A percentile compares a stretch with the other conserved stretches of the same genome.
Conservation (phyloP, 2,797 vertebrate genomes). For the Chlorospingus semifuscus region DNA sequence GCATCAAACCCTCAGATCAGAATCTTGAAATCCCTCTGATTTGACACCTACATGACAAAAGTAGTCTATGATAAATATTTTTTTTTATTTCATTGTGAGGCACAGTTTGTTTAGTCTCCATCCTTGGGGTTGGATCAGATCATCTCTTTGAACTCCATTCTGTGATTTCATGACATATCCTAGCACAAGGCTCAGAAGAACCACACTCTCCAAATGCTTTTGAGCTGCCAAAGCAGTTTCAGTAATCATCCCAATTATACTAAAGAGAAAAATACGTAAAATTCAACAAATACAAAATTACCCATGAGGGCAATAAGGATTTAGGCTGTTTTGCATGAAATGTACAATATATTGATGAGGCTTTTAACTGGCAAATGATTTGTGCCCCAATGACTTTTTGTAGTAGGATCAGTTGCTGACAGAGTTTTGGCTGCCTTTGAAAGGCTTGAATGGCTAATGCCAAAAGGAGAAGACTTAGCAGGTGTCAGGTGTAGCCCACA, state of each 20-base stretch:
- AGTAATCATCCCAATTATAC: neutral
- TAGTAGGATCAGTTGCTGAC: neutral
- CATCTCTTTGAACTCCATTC: neutral
- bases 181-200: neutral
- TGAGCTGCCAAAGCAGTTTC: neutral
- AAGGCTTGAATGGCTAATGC: neutral
- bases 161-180: neutral
- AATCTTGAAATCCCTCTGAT: neutral
- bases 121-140: neutral
- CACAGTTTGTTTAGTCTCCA: neutral
- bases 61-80: neutral
- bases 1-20: neutral
- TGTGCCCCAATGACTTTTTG: neutral
- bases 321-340: neutral
- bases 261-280: neutral
- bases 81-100: neutral
- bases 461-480: neutral
- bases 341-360: accelerated
- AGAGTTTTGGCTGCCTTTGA: neutral
- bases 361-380: neutral
- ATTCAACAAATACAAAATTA: neutral
- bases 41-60: neutral
- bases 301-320: neutral
- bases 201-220: neutral
- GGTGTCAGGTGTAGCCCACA: neutral